Evolutionary conservation across 2,888 invertebrate genomes (phyloP), one percentile per base, ranked within the genome.

Genomic region (Tineola bisselliella): DNA sequence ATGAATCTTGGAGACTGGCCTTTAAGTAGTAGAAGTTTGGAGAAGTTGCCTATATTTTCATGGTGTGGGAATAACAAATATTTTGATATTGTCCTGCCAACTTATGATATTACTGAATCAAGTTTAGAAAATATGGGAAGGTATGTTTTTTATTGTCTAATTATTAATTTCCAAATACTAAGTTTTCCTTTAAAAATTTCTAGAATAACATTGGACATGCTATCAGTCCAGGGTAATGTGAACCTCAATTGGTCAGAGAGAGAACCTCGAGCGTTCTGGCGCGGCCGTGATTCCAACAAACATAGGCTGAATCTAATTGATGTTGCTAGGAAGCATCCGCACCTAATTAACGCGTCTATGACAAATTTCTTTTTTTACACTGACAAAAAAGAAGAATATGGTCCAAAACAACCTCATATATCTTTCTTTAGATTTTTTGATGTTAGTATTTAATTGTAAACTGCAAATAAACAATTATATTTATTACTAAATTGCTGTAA

Each of bases 1-100:
- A 89, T 94, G 57, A 99, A 98, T 82, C 88, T 98, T 12, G 98
- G 98, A 13, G 98, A 99, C 79, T 98, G 98, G 98, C 98, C 98
- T 0, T 81, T 98, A 19, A 90, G 92, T 1, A 86, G 88, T 62
- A 89, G 86, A 64, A 77, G 74, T 44, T 77, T 77, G 8, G 86
- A 88, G 12, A 87, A 89, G 11, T 89, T 91, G 64, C 97, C 98
- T 1, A 90, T 99, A 63, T 94, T 98, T 74, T 98, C 98, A 13
- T 99, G 98, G 98, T 98, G 98, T 80, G 97, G 97, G 0, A 97
- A 96, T 64, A 88, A 90, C 62, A 91, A 93, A 63, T 92, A 93
- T 5, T 86, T 89, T 68, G 98, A 99, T 77, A 97, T 98, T 74
- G 90, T 97, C 30, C 88, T 98, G 89, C 98, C 98, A 8, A 98